Base-by-base conservation (phyloP, 2,113 vertebrate species). In the Orthonyx spaldingii region DNA sequence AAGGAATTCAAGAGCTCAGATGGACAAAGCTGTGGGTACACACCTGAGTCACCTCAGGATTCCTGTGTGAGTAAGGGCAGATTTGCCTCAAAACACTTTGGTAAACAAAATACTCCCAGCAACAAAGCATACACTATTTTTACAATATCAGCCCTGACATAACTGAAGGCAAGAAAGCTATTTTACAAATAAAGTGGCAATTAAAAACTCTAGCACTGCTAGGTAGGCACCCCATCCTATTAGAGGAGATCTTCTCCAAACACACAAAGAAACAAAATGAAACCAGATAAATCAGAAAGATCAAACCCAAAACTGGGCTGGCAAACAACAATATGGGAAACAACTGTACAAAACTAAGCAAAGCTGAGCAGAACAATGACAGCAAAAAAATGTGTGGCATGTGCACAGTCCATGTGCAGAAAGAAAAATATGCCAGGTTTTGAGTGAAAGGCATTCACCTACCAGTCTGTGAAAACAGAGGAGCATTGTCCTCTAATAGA, bases 341-440 rank as follows among this genome's bases (percentile, higher is more conserved):
- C 14, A 47, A 69, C 16, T 23, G 16, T 53, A 50, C 7, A 87
- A 72, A 91, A 57, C 49, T 32, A 52, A 68, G 26, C 26, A 87
- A 57, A 53, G 17, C 9, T 70, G 41, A 57, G 46, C 33, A 55
- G 52, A 90, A 47, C 1, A 5, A 79, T 20, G 11, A 56, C 57
- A 61, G n/a, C 8, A 56, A 81, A 89, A 63, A 39, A 4, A 0
- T 1, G 1, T 2, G 7, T 6, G 55, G 27, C 18, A 33, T 33
- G 19, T 24, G 30, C 37, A 68, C 42, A 93, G 33, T 74, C 52
- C 50, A 35, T 4, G 42, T 30, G 49, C n/a, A 59, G 33, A 69
- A 74, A 57, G 18, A 65, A 87, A 94, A 76, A 61, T 56, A 50
- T 14, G 15, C 23, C 37, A 84, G 16, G 17, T 47, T 89, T 84